Evolutionary conservation across 2,113 vertebrate species (phyloP).

Genomic region (Falco punctatus): DNA sequence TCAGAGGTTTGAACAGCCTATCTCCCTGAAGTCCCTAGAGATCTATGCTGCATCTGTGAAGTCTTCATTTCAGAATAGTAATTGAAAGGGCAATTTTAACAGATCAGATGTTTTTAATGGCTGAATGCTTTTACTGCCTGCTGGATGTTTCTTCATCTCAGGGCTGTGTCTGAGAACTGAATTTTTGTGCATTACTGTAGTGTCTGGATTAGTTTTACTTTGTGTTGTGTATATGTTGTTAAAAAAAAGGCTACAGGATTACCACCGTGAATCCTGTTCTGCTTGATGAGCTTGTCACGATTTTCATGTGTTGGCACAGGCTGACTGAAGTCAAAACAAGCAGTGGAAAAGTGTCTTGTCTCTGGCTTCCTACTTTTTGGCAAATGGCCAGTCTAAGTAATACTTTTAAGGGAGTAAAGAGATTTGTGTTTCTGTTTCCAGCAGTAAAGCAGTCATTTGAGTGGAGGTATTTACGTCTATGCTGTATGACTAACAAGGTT

Average conservation of each 20-base stretch:
- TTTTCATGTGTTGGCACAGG: not conserved
- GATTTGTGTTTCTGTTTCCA: slow-evolving; percentile 24
- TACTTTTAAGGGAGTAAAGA: not conserved
- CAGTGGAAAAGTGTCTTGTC: not conserved
- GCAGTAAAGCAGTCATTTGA: not conserved
- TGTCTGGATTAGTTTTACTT: not conserved
- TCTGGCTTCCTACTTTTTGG: not conserved
- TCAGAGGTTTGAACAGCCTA: not conserved
- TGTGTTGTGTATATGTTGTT: not conserved
- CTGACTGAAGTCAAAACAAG: not conserved
- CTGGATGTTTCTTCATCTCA: not conserved
- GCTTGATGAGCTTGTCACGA: not conserved
- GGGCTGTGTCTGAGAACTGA: not conserved
- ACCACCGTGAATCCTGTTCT: not conserved
- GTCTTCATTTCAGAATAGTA: not conserved
- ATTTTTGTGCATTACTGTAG: not conserved
- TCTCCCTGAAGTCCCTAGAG: not conserved
- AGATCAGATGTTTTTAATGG: not conserved
- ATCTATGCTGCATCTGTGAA: not conserved
- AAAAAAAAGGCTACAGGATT: not conserved
- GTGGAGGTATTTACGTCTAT: not conserved
- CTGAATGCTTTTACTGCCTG: not conserved
- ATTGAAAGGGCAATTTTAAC: not conserved
- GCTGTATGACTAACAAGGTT: not conserved
- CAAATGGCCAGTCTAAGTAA: not conserved